phyloP scores from a whole-genome alignment of 2,113 vertebrate genomes.

The Amphiprion ocellaris region DNA sequence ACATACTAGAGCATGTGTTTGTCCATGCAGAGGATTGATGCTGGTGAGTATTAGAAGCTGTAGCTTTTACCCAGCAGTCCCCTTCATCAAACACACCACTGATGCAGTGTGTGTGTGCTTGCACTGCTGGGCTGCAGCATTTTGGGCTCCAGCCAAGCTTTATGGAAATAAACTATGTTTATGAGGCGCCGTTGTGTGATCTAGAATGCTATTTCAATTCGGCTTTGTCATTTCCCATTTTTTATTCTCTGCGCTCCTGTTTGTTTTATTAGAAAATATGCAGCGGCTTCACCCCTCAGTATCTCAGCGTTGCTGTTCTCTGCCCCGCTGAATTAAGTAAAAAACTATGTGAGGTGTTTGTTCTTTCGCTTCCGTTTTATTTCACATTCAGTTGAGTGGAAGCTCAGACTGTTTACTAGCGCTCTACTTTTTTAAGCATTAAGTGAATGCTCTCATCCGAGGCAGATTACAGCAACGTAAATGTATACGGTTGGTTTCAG shows the following conservation, averaged over 20 bases:
- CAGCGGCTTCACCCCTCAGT: conserved; percentile 4
- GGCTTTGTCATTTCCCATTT: conserved; percentile 47
- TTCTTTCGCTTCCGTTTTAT: conserved; percentile 1
- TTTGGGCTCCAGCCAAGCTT: conserved; percentile 42
- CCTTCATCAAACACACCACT: conserved; percentile 36
- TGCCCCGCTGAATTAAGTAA: conserved; percentile 16
- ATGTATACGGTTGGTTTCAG: conserved; percentile 2
- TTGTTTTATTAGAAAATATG: conserved; percentile 51
- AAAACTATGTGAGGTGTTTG: not conserved
- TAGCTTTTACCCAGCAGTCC: conserved; percentile 36
- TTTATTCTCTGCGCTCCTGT: conserved; percentile 9
- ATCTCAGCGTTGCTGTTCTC: not conserved
- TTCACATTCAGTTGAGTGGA: not conserved
- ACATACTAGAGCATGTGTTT: not conserved
- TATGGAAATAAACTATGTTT: conserved; percentile 60
- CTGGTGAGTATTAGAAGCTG: conserved; percentile 15
- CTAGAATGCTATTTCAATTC: conserved; percentile 52
- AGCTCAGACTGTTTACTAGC: conserved; percentile 20
- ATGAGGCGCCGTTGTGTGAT: conserved; percentile 30
- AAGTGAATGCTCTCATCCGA: not conserved
- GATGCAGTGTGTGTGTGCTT: conserved; percentile 3
- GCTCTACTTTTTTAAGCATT: not conserved
- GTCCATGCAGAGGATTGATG: conserved; percentile 24
- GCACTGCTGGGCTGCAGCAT: not conserved
- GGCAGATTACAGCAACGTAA: conserved; percentile 8